These are phyloP conservation scores for Cynopterus brachyotis DNA, from an alignment of 2,113 vertebrate genomes.

Conservation along the genomic window DNA sequence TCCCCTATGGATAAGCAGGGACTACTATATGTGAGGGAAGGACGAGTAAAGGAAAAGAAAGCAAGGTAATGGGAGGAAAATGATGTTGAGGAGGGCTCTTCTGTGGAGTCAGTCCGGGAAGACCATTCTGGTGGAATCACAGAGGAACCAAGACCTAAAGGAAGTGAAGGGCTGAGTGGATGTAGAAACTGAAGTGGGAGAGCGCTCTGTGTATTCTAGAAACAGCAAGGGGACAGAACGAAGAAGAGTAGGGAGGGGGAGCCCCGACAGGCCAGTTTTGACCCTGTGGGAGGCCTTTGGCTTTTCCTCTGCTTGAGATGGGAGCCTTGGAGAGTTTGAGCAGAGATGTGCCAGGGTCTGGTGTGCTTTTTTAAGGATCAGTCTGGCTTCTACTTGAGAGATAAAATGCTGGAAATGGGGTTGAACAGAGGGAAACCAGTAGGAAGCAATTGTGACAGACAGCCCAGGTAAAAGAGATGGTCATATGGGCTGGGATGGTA, in stretches of 20 bases:
- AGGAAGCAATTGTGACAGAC: not conserved
- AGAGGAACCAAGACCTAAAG: not conserved
- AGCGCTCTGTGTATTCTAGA: not conserved
- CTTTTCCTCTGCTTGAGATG: not conserved
- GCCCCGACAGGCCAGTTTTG: not conserved
- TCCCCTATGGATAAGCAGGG: not conserved
- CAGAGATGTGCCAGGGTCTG: not conserved
- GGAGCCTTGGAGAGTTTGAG: not conserved
- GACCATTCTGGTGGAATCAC: not conserved
- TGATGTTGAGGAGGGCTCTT: accelerated
- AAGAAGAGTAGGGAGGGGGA: not conserved
- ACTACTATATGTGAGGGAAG: not conserved
- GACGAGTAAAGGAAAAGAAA: not conserved
- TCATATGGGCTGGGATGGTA: not conserved
- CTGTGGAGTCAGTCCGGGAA: not conserved
- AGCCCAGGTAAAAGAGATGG: not conserved
- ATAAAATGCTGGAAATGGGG: not conserved
- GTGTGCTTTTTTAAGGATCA: not conserved
- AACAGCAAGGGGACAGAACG: not conserved
- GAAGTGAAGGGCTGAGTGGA: not conserved
- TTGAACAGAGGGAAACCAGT: not conserved
- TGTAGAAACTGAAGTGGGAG: not conserved
- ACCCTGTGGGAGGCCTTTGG: not conserved
- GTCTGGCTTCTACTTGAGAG: not conserved
- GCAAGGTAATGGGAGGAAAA: not conserved